Evolutionary conservation across 2,888 invertebrate genomes (phyloP), one percentile per base, ranked within the genome.

Genomic region (Pandemis heparana): DNA sequence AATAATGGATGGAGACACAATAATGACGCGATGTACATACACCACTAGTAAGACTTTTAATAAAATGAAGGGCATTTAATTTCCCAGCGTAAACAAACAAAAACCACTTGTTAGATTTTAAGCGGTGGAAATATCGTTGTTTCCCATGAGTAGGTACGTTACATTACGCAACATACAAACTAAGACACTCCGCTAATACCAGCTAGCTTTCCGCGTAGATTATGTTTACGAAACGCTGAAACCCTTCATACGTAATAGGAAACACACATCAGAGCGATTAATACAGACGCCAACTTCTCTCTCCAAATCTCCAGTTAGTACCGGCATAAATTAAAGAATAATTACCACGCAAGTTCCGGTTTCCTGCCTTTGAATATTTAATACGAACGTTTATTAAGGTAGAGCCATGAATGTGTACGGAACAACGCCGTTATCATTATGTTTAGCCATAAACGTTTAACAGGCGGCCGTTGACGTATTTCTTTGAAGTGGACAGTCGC

Each of bases 241-340:
- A 38, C 32, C 60, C 60, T 60, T 60, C 60, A 60, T 65, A n/a
- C 46, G 18, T 39, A 66, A 51, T 51, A 67, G 60, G 51, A 53
- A 63, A 56, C 62, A 56, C 56, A 70, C 48, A 69, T 69, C 41
- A 64, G 14, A 39, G 64, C 64, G 59, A 61, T 61, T 46, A 70
- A 70, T 70, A 41, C 56, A 68, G 64, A 64, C 64, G 70, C 64
- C 70, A 23, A 69, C 43, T 59, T 74, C 62, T 62, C 53, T 43
- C 70, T 69, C 53, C 51, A 65, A 74, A 74, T 74, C 74, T 70
- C 74, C 74, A 59, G 70, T 64, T 69, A 64, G 73, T 70, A 64
- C 68, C 63, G 68, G 73, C 73, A 74, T 74, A 74, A 74, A 74
- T 74, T 74, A 70, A 74, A 74, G 65, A 74, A 74, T 74, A 70